Base-by-base conservation (phyloP, 2,797 vertebrate genomes). In the Distichodus sexfasciatus region DNA sequence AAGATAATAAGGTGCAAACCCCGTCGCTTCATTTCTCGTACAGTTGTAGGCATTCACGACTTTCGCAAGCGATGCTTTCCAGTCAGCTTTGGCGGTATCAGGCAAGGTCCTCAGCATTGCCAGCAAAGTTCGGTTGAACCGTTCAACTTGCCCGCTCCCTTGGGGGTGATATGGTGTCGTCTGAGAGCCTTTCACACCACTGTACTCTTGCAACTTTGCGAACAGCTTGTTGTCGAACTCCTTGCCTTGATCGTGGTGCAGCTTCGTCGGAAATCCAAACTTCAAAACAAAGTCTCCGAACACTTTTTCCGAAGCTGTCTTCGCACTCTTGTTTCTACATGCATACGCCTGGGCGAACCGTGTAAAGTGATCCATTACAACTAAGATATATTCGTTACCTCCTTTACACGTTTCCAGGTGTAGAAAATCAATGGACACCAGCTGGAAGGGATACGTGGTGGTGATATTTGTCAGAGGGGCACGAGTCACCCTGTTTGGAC, bases 301-400 rank as follows among this genome's bases (percentile, higher is more conserved):
- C 3, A 76, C n/a, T n/a, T n/a, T n/a, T n/a, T n/a, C n/a, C n/a
- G n/a, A n/a, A n/a, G n/a, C n/a, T n/a, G n/a, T n/a, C n/a, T n/a
- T n/a, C n/a, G n/a, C n/a, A n/a, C n/a, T 33, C n/a, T 76, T 68
- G 4, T 71, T 62, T 33, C 62, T 66, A 1, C 57, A 55, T 2
- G 69, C 69, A 28, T 6, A n/a, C n/a, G 58, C 69, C 21, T 76
- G 65, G 1, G 65, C 65, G 12, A 72, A 76, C 2, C 28, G 35
- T 0, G 64, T 76, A 14, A 69, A 76, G n/a, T 69, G 69, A 26
- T 76, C 65, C 69, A 75, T 71, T n/a, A n/a, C n/a, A n/a, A n/a
- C n/a, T n/a, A n/a, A n/a, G n/a, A n/a, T n/a, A n/a, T n/a, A n/a
- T n/a, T n/a, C n/a, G n/a, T n/a, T n/a, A n/a, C n/a, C n/a, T n/a